Evolutionary conservation across 64 coral and sea anemone genomes (phyloP), one percentile per base, ranked within the genome.

Genomic region (Acropora tenuis): DNA sequence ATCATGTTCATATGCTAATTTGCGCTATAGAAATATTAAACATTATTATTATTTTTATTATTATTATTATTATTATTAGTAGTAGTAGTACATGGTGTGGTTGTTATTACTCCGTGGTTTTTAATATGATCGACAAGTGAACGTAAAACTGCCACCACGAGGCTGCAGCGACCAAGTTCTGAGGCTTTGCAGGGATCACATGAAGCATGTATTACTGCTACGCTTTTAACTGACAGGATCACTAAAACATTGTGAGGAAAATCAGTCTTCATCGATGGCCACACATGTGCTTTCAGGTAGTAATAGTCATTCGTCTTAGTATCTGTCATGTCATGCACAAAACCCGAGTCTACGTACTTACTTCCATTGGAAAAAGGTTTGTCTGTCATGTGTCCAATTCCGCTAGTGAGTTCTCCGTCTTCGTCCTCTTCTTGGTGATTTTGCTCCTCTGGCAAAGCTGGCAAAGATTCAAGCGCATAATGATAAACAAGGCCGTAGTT

Each of bases 101-200:
- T 48, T 17, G 9, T 41, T n/a, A n/a, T 82, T 10, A 17, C 1
- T 18, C 92, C 85, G 30, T 89, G 65, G 1, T 63, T 40, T 75
- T 73, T 13, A 2, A 83, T 50, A 17, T 93, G 53, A 53, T 93
- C 85, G 1, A 88, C 30, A 0, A 93, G 9, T 12, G 86, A 46
- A 18, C 88, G 58, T 40, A 93, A 75, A 63, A 63, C 59, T 63
- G 59, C 59, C 7, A 89, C 87, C 18, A 94, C 80, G 30, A 89
- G 92, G 53, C 87, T 94, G 18, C 74, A 89, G 9, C 87, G 60
- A 3, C 92, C 92, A 13, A 94, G 72, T 42, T 49, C 18, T 6
- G 92, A 89, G 13, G 59, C 86, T 71, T 89, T 89, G 60, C 92
- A 94, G 1, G 78, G 92, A 48, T 89, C 50, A 82, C 92, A 94